Percentiles rank a stretch among this genome's conserved stretches.
These are phyloP conservation scores for Vannuccia rotundouncinata DNA, from an alignment of 2,888 invertebrate genomes.

Conservation along the genomic window DNA sequence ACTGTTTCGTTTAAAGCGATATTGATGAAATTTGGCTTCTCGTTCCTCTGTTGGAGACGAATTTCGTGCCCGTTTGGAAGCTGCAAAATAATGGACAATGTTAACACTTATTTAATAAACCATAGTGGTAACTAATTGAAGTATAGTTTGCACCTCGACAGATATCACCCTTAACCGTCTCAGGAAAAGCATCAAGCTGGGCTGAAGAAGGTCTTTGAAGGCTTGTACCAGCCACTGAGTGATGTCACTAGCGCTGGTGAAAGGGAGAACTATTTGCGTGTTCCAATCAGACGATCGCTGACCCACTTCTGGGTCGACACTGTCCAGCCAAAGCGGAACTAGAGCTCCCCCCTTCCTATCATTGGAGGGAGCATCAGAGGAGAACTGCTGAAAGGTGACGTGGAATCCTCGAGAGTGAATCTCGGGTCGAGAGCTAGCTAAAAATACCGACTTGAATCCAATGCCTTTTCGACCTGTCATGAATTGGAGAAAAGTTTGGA, in stretches of 20 bases:
- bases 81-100: too few relatives aligned
- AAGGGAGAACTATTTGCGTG: neutral
- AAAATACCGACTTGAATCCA: conserved; percentile 57
- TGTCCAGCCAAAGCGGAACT: neutral
- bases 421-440: conserved; percentile 52
- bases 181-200: conserved; percentile 53
- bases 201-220: conserved; percentile 45
- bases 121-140: too few relatives aligned
- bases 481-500: neutral
- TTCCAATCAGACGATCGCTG: too few relatives aligned
- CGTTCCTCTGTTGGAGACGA: neutral
- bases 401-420: conserved; percentile 56
- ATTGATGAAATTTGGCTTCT: neutral
- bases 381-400: conserved; percentile 48
- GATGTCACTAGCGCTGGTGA: neutral
- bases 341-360: neutral
- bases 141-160: conserved; percentile 43
- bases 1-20: neutral
- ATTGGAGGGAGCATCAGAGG: neutral
- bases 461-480: conserved; percentile 55
- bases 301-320: too few relatives aligned
- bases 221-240: neutral
- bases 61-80: neutral
- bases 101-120: too few relatives aligned
- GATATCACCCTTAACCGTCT: conserved; percentile 50